These are phyloP conservation scores for Pseudeuparius sepicola DNA, from an alignment of 2,888 invertebrate genomes.

Conservation along the genomic window DNA sequence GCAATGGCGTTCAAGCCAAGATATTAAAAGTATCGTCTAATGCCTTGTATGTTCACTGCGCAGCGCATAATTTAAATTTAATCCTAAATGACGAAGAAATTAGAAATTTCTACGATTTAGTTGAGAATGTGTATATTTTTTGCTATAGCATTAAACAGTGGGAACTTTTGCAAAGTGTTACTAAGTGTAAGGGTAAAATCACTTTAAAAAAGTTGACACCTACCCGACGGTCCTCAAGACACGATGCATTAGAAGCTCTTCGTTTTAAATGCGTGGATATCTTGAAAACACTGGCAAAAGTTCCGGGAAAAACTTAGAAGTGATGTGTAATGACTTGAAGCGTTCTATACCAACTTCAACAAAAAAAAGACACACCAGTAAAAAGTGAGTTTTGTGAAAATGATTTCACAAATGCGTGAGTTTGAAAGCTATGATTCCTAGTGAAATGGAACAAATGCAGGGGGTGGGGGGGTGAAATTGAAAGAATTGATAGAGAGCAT, in stretches of 20 bases:
- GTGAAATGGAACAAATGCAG: too few relatives aligned
- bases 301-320: too few relatives aligned
- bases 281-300: slow-evolving; percentile 11
- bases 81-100: slow-evolving; percentile 15
- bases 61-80: slow-evolving; percentile 17
- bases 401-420: too few relatives aligned
- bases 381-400: too few relatives aligned
- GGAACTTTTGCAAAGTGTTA: slow-evolving; percentile 8
- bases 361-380: too few relatives aligned
- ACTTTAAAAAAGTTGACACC: slow-evolving; percentile 13
- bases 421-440: too few relatives aligned
- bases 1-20: slow-evolving; percentile 13
- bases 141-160: too few relatives aligned
- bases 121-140: slow-evolving; percentile 11
- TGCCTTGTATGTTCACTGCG: slow-evolving; percentile 16
- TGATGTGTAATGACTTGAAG: too few relatives aligned
- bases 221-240: slow-evolving; percentile 12
- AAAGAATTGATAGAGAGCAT: too few relatives aligned
- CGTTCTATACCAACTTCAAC: too few relatives aligned
- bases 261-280: slow-evolving; percentile 9
- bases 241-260: slow-evolving; percentile 11
- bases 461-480: too few relatives aligned
- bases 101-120: slow-evolving; percentile 13
- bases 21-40: slow-evolving; percentile 9
- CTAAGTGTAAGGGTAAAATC: slow-evolving; percentile 7